Conservation (phyloP, 2,888 invertebrate genomes). For the Agonopterix subpropinquella region DNA sequence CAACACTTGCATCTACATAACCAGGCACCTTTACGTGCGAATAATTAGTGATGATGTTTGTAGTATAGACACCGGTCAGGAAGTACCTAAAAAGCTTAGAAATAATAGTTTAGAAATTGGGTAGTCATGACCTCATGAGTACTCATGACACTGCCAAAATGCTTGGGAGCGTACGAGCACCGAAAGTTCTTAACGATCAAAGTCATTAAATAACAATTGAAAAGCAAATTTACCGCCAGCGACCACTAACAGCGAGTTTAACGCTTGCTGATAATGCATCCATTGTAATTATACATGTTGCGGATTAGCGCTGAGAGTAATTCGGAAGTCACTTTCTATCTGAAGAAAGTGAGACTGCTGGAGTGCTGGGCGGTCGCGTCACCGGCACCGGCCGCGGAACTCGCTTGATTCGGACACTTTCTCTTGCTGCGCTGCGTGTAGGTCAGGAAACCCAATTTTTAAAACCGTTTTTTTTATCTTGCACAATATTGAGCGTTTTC, state of each 20-base stretch:
- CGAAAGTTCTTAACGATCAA: constrained; percentile 1
- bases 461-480: too few relatives aligned
- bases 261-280: constrained; percentile 3
- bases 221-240: background rate
- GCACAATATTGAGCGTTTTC: too few relatives aligned
- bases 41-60: too few relatives aligned
- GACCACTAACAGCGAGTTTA: background rate
- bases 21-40: background rate
- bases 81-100: too few relatives aligned
- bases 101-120: too few relatives aligned
- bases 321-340: constrained; percentile 24
- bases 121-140: too few relatives aligned
- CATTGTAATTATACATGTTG: constrained; percentile 6
- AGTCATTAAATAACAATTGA: constrained; percentile 3
- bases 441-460: constrained; percentile 1
- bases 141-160: background rate
- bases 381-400: background rate
- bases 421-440: constrained; percentile 4
- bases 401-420: constrained; percentile 2
- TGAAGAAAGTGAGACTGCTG: constrained; percentile 29
- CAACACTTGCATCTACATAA: background rate
- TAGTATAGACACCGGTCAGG: too few relatives aligned
- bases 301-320: constrained; percentile 12
- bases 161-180: background rate
- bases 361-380: constrained; percentile 1